Evolutionary conservation across 2,797 vertebrate species (phyloP), one percentile per base, ranked within the genome.

Genomic region (Sebastes oblongus): DNA sequence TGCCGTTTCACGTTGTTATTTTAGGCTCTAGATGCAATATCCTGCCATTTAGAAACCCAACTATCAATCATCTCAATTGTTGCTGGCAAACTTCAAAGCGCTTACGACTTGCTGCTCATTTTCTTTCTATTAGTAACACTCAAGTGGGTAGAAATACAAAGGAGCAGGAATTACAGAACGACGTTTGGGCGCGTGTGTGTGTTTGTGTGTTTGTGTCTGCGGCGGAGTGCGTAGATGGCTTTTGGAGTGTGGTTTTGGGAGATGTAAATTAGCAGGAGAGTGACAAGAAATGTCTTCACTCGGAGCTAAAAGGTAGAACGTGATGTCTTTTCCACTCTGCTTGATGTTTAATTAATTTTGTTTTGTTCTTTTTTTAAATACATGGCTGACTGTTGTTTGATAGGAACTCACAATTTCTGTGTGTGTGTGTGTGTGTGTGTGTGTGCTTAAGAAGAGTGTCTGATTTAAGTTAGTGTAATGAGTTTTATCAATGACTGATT

Each of bases 41-140:
- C 72, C 78, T 69, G 67, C 84, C 77, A 84, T 90, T 91, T 85
- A 82, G 85, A 83, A 88, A 81, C 27, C 73, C 66, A 83, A 30
- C 80, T 81, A 94, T 91, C 90, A 93, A 90, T 94, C 90, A 90
- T 89, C 73, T 86, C 88, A 89, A 89, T 92, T 92, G 89, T 88
- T 87, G 74, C 86, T 72, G 82, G 75, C 77, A 86, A 88, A 92
- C 83, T 82, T 91, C 86, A 89, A 89, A 88, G 90, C 14, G 14
- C 70, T 60, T 80, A 67, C 27, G 59, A 79, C 84, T 84, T 50
- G 74, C 76, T 74, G 85, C 85, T 92, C 84, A 88, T 91, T 93
- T 92, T 91, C 87, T 84, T 84, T 91, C 86, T 91, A 87, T 91
- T 92, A 92, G 88, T 81, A 83, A 91, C 86, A 87, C 80, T 86